Evolutionary conservation across 2,888 invertebrate genomes (phyloP), one percentile per base, ranked within the genome.

Genomic region (Acrobasis repandana): DNA sequence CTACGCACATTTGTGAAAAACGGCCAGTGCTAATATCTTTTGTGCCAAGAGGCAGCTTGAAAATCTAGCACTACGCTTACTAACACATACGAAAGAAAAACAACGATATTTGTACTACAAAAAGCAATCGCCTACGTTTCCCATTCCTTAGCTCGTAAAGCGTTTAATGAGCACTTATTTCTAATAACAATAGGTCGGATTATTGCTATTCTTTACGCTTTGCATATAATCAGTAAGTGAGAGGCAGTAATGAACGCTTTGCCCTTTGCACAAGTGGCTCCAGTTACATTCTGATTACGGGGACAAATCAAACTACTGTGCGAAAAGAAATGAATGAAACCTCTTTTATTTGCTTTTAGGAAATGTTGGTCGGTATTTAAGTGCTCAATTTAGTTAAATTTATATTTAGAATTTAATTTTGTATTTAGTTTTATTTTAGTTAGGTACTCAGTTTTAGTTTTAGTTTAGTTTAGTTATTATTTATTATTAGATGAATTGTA

Each of bases 91-190:
- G 28, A 28, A 28, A 28, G 28, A 6, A 28, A 14, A 43, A 43
- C 11, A 43, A 14, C 4, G 43, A 14, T 43, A 43, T 43, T 43
- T 50, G 28, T 14, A 50, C 50, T 50, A 14, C 11, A 50, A 28
- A 50, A 50, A 28, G 20, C 50, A 28, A n/a, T 11, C 18, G 49
- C 52, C 34, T 2, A 16, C 54, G 20, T 36, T 43, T 54, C 54
- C 20, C 38, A 38, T 76, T 71, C 71, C 72, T 70, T 71, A 75
- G 70, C 74, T 71, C 80, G 74, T 82, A 79, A 82, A 76, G 65
- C 66, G 61, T 74, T 77, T 78, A 80, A 82, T 77, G 76, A 80
- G 66, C 73, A 74, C 77, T 80, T 68, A 77, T 74, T 67, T 66
- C 73, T 67, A 74, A 73, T 72, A 72, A 76, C 79, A 80, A 77